Percentiles rank a stretch among this genome's conserved stretches.
These are phyloP conservation scores for Thunnus albacares DNA, from an alignment of 2,797 vertebrate species.

Conservation along the genomic window DNA sequence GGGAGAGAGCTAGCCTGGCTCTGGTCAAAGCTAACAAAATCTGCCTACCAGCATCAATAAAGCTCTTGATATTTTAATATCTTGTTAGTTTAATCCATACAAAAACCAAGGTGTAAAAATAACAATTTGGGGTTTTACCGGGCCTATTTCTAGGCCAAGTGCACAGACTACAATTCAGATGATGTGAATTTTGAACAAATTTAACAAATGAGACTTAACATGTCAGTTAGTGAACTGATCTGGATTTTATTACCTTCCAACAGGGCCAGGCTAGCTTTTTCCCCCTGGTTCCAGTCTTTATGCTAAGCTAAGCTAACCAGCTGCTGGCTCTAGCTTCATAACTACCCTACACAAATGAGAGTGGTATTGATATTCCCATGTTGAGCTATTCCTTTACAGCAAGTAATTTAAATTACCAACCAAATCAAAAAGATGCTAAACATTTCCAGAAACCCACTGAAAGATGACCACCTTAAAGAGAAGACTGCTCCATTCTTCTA, in stretches of 20 bases:
- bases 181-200: too few relatives aligned
- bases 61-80: too few relatives aligned
- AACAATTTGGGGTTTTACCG: not conserved
- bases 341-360: not conserved
- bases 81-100: too few relatives aligned
- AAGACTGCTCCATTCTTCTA: too few relatives aligned
- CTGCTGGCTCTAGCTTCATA: not conserved
- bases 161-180: not conserved
- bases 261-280: not conserved
- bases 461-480: too few relatives aligned
- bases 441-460: not conserved
- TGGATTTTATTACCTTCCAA: too few relatives aligned
- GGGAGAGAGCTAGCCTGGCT: not conserved
- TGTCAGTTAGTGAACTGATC: too few relatives aligned
- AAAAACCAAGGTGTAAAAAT: too few relatives aligned
- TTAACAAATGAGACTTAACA: too few relatives aligned
- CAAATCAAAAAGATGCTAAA: not conserved
- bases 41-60: rapidly evolving
- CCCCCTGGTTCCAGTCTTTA: not conserved
- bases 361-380: not conserved
- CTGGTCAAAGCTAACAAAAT: not conserved
- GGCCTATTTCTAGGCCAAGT: too few relatives aligned
- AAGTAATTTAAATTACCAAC: not conserved
- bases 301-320: slow-evolving; percentile 5
- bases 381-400: not conserved